Conservation (phyloP, 2,888 invertebrate species). For the Hydraecia micacea region DNA sequence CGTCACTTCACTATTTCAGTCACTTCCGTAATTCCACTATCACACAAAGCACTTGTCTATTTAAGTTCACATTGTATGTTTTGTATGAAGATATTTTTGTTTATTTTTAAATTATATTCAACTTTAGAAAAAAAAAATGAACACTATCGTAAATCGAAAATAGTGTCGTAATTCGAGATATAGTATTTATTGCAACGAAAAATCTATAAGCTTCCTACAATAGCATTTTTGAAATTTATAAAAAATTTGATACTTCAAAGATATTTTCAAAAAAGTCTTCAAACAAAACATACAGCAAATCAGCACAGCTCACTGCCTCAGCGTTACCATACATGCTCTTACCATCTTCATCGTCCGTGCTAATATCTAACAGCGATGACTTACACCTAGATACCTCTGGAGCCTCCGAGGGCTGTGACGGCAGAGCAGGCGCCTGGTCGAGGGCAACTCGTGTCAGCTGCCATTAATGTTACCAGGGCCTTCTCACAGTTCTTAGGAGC, state of each 20-base stretch:
- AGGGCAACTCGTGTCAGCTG: constrained; percentile 92
- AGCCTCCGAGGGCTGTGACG: constrained; percentile 85
- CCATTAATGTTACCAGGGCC: constrained; percentile 94
- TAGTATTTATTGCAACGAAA: background rate
- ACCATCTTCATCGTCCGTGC: constrained; percentile 5
- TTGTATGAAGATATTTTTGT: constrained; percentile 29
- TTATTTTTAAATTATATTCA: background rate
- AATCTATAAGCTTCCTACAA: background rate
- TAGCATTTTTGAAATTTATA: background rate
- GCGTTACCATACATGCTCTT: constrained; percentile 60
- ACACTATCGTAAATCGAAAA: constrained; percentile 13
- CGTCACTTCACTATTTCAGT: constrained; percentile 21
- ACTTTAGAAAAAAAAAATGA: too few relatives aligned
- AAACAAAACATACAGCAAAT: constrained; percentile 23
- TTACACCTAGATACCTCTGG: constrained; percentile 84
- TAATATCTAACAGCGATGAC: constrained; percentile 55
- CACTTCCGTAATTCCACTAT: constrained; percentile 37
- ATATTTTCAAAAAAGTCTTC: constrained; percentile 4
- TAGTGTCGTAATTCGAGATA: constrained; percentile 9
- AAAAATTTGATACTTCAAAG: background rate
- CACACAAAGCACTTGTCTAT: constrained; percentile 39
- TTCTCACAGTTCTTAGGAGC: constrained; percentile 94
- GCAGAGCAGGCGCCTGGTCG: constrained; percentile 82
- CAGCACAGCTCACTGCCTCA: constrained; percentile 63
- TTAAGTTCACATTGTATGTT: constrained; percentile 25